Evolutionary conservation across 2,888 invertebrate genomes (phyloP).

Genomic region (Baronia brevicornis): DNA sequence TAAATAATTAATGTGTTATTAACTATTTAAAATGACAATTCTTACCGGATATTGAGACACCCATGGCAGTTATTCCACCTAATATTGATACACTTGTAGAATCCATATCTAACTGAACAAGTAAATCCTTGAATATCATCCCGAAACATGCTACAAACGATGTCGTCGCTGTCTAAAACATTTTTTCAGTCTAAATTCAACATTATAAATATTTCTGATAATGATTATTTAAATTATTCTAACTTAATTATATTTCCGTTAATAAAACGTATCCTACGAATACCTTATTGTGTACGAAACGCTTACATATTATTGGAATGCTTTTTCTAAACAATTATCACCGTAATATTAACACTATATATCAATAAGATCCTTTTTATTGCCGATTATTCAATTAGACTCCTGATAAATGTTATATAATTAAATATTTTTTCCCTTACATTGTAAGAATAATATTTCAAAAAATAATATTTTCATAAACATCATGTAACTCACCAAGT

Average conservation of each 20-base stretch:
- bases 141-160: constrained; percentile 39
- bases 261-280: too few species aligned
- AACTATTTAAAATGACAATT: too few species aligned
- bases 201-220: constrained; percentile 2
- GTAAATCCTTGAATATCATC: constrained; percentile 48
- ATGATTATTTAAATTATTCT: background rate
- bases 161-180: constrained; percentile 32
- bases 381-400: too few species aligned
- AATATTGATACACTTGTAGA: constrained; percentile 36
- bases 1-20: too few species aligned
- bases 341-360: too few species aligned
- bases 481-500: constrained; percentile 80
- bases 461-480: background rate
- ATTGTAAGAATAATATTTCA: background rate
- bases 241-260: too few species aligned
- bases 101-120: constrained; percentile 34
- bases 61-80: constrained; percentile 30
- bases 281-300: too few species aligned
- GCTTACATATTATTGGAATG: too few species aligned
- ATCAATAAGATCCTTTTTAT: too few species aligned
- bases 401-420: too few species aligned
- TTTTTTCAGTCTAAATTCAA: constrained; percentile 9
- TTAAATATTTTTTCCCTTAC: too few species aligned
- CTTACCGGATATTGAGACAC: constrained; percentile 39
- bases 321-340: too few species aligned